phyloP scores from a whole-genome alignment of 2,888 invertebrate genomes.

The Allacma fusca region DNA sequence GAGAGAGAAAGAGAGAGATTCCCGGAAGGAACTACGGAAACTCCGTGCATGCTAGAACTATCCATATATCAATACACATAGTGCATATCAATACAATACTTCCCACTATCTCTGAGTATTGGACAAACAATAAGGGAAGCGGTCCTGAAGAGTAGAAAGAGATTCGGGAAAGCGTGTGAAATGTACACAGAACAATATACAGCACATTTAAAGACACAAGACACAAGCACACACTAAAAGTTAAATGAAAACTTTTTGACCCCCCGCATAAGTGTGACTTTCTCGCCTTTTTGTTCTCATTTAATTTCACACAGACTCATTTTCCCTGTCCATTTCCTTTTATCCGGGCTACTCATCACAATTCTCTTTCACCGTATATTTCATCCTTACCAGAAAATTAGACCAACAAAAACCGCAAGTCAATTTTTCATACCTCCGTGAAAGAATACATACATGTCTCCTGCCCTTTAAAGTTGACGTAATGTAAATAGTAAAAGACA shows the following conservation, averaged over 20 bases:
- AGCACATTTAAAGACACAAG: background rate
- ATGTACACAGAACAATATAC: constrained; percentile 36
- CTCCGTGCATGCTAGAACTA: background rate
- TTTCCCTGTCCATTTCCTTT: background rate
- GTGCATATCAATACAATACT: background rate
- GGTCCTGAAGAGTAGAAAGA: background rate
- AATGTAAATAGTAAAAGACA: too few species aligned
- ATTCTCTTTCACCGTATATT: background rate
- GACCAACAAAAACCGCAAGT: too few species aligned
- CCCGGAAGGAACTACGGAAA: constrained; percentile 38
- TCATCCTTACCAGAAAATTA: background rate
- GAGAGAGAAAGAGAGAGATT: constrained; percentile 11
- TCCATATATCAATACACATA: background rate
- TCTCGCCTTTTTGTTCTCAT: background rate
- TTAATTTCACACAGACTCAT: background rate
- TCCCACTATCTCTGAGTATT: background rate
- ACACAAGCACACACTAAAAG: constrained; percentile 7
- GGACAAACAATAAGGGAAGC: background rate
- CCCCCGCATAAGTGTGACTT: constrained; percentile 38
- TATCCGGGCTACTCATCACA: background rate
- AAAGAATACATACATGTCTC: too few species aligned
- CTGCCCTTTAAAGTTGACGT: too few species aligned
- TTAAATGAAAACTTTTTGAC: constrained; percentile 41
- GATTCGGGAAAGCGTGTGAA: constrained; percentile 44
- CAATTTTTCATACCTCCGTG: too few species aligned